A percentile compares a stretch with the other conserved stretches of the same genome.
These are phyloP conservation scores for Scaptomyza caliginosa DNA, from an alignment of 2,888 invertebrate genomes.

Conservation along the genomic window DNA sequence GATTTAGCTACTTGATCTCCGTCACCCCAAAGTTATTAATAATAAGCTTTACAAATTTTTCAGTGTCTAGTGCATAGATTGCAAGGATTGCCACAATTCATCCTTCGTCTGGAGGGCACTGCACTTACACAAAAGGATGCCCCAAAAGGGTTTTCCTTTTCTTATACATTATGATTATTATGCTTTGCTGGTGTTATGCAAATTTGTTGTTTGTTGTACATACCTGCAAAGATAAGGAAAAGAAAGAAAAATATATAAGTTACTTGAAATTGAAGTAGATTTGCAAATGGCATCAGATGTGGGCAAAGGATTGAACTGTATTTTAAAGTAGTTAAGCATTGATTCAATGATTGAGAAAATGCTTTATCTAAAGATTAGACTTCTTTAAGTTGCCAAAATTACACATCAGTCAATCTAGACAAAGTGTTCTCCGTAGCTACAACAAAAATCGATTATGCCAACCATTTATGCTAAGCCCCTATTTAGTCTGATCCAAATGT, in stretches of 20 bases:
- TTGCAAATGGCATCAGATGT: slow-evolving; percentile 31
- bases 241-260: slow-evolving; percentile 37
- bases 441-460: slow-evolving; percentile 24
- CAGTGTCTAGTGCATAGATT: slow-evolving; percentile 68
- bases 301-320: slow-evolving; percentile 4
- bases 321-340: not conserved
- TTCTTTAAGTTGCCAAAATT: not conserved
- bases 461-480: slow-evolving; percentile 20
- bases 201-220: slow-evolving; percentile 63
- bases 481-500: slow-evolving; percentile 13
- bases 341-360: slow-evolving; percentile 22
- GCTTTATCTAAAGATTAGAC: not conserved
- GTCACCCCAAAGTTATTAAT: slow-evolving; percentile 75
- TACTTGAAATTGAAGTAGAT: slow-evolving; percentile 50
- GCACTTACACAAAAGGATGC: slow-evolving; percentile 56
- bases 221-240: slow-evolving; percentile 69
- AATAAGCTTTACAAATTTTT: slow-evolving; percentile 80
- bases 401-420: slow-evolving; percentile 8
- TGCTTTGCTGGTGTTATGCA: slow-evolving; percentile 49
- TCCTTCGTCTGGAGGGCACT: slow-evolving; percentile 29
- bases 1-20: slow-evolving; percentile 78
- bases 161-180: slow-evolving; percentile 5
- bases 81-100: slow-evolving; percentile 31
- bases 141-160: slow-evolving; percentile 48
- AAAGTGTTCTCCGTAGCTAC: not conserved